Conservation (phyloP, 2,797 vertebrate genomes). For the Myotis pilosus region DNA sequence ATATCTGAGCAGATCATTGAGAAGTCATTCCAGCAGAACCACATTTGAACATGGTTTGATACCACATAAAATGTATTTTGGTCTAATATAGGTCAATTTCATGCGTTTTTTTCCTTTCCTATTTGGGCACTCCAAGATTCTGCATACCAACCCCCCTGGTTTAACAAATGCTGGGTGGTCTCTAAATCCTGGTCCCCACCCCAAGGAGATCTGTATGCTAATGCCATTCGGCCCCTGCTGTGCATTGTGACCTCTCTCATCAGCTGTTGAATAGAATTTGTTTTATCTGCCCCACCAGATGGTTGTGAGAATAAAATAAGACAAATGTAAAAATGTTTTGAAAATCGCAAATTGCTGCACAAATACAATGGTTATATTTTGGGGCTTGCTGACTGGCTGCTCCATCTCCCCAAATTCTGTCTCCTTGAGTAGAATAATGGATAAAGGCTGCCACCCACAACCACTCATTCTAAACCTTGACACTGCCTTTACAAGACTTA, state of each 20-base stretch:
- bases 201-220: not conserved
- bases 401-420: not conserved
- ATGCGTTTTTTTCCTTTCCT: not conserved
- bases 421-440: not conserved
- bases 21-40: not conserved
- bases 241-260: not conserved
- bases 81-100: not conserved
- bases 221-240: not conserved
- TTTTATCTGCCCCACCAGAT: not conserved
- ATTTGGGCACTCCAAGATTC: not conserved
- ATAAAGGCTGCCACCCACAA: not conserved
- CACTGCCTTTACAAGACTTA: not conserved
- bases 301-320: not conserved
- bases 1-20: not conserved
- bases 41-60: not conserved
- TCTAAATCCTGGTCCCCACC: not conserved
- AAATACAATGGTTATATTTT: not conserved
- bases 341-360: not conserved
- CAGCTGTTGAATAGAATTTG: not conserved
- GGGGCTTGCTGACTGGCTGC: not conserved
- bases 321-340: not conserved
- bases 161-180: not conserved
- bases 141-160: not conserved
- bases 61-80: constrained; percentile 18
- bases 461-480: not conserved